Percentiles rank a stretch among this genome's conserved stretches.
phyloP scores from a whole-genome alignment of 2,888 invertebrate species.

The Heliconius erato region DNA sequence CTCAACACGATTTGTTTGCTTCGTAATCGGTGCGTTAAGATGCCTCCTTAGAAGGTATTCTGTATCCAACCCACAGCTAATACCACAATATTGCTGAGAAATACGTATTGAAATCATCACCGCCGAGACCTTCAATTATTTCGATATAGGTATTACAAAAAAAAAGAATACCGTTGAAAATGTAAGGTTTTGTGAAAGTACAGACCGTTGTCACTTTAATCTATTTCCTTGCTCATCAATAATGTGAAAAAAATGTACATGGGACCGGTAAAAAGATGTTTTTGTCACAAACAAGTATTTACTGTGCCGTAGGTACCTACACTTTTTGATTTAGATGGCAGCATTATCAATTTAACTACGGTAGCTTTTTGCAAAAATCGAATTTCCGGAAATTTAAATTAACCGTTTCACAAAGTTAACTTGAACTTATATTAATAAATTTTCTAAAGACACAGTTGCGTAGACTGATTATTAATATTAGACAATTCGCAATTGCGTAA shows the following conservation, averaged over 20 bases:
- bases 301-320: slow-evolving; percentile 64
- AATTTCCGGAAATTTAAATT: slow-evolving; percentile 19
- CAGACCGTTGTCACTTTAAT: slow-evolving; percentile 65
- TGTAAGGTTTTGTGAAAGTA: slow-evolving; percentile 79
- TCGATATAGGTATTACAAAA: slow-evolving; percentile 70
- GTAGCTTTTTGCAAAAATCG: slow-evolving; percentile 49
- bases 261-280: slow-evolving; percentile 75
- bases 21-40: slow-evolving; percentile 76
- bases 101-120: slow-evolving; percentile 78
- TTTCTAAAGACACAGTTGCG: neutral
- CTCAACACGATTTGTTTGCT: slow-evolving; percentile 81
- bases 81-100: slow-evolving; percentile 70
- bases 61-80: slow-evolving; percentile 66
- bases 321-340: slow-evolving; percentile 50
- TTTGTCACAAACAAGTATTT: slow-evolving; percentile 58
- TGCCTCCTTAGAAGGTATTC: slow-evolving; percentile 67
- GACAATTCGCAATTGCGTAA: slow-evolving; percentile 38
- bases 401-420: slow-evolving; percentile 29
- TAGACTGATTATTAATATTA: slow-evolving; percentile 15
- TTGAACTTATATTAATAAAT: slow-evolving; percentile 21
- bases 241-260: slow-evolving; percentile 71
- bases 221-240: slow-evolving; percentile 59
- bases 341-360: slow-evolving; percentile 27
- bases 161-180: slow-evolving; percentile 81
- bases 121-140: slow-evolving; percentile 77